These are phyloP conservation scores for Sesia bembeciformis DNA, from an alignment of 2,888 invertebrate species.

Conservation along the genomic window DNA sequence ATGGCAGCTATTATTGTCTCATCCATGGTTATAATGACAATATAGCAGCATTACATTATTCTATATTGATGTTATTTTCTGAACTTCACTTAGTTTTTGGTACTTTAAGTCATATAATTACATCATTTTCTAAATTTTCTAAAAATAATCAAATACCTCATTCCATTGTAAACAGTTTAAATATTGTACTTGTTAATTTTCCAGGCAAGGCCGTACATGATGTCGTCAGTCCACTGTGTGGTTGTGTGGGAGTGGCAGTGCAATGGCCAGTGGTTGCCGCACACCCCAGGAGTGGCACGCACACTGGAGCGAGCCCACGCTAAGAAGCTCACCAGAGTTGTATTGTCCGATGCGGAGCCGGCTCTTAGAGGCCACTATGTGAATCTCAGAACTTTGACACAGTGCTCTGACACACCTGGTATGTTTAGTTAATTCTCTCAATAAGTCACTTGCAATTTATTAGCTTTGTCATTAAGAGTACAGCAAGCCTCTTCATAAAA, in stretches of 20 bases:
- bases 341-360: conserved; percentile 91
- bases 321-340: conserved; percentile 87
- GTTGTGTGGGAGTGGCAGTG: conserved; percentile 88
- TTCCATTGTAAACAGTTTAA: no score
- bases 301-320: conserved; percentile 88
- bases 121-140: no score
- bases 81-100: no score
- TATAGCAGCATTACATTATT: no score
- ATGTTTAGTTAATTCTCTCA: not conserved
- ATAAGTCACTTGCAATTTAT: no score
- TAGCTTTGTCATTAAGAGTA: no score
- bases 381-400: conserved; percentile 82
- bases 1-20: no score
- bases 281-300: conserved; percentile 88
- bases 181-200: not conserved
- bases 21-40: no score
- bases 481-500: no score
- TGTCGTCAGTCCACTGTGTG: conserved; percentile 80
- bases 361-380: conserved; percentile 84
- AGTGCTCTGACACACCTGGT: conserved; percentile 75
- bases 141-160: no score
- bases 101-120: no score
- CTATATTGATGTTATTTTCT: no score
- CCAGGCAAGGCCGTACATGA: conserved; percentile 14
- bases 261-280: conserved; percentile 86